These are phyloP conservation scores for Alloscopus bannaensis DNA, from an alignment of 2,888 invertebrate genomes.

Conservation along the genomic window DNA sequence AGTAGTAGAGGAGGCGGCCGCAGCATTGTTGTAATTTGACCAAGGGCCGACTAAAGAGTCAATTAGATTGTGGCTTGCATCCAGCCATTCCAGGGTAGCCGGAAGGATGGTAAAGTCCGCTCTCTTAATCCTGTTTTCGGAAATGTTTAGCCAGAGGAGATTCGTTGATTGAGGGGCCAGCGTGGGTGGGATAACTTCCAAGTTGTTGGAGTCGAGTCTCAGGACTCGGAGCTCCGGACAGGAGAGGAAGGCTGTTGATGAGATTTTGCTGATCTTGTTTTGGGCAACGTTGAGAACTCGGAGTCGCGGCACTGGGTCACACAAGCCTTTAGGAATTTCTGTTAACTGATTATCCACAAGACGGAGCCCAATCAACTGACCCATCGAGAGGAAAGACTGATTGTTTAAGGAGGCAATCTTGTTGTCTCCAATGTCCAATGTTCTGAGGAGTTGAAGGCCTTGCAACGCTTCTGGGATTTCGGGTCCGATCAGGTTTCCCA, in stretches of 20 bases:
- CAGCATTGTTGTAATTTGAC: slow-evolving; percentile 68
- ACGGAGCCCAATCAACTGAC: slow-evolving; percentile 85
- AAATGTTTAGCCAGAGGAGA: slow-evolving; percentile 88
- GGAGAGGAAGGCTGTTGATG: slow-evolving; percentile 85
- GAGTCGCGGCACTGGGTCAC: slow-evolving; percentile 83
- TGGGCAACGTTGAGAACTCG: slow-evolving; percentile 88
- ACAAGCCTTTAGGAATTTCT: slow-evolving; percentile 85
- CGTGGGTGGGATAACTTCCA: slow-evolving; percentile 79
- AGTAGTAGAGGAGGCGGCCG: slow-evolving; percentile 61
- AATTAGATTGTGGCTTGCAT: slow-evolving; percentile 88
- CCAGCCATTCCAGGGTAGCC: slow-evolving; percentile 85
- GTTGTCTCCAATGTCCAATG: slow-evolving; percentile 89
- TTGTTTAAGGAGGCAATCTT: slow-evolving; percentile 83
- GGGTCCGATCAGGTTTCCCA: slow-evolving; percentile 84
- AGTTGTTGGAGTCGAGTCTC: slow-evolving; percentile 85
- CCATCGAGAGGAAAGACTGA: slow-evolving; percentile 84
- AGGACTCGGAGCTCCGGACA: slow-evolving; percentile 85
- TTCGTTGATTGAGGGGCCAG: slow-evolving; percentile 77
- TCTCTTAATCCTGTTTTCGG: slow-evolving; percentile 84
- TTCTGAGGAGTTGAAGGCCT: slow-evolving; percentile 83
- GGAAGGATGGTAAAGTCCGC: slow-evolving; percentile 89
- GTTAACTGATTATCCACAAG: slow-evolving; percentile 88
- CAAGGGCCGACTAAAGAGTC: slow-evolving; percentile 73
- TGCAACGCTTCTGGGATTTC: slow-evolving; percentile 84
- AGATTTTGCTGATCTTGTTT: slow-evolving; percentile 86